These are phyloP conservation scores for Cosmopolites sordidus DNA, from an alignment of 2,888 invertebrate genomes.

Conservation along the genomic window DNA sequence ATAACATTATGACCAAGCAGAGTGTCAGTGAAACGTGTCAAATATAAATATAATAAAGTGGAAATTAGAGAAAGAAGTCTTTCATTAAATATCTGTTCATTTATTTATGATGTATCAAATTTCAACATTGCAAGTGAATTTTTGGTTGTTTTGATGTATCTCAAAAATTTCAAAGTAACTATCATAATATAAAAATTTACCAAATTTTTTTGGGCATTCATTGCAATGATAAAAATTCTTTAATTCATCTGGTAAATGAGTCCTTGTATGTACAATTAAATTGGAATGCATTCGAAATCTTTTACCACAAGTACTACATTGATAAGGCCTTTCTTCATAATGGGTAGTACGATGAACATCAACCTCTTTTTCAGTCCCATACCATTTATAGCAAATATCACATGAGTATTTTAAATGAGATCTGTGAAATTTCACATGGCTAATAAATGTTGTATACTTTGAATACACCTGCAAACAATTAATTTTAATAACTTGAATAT, in stretches of 20 bases:
- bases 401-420: slow-evolving; percentile 55
- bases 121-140: too few species aligned
- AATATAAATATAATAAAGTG: too few species aligned
- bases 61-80: too few species aligned
- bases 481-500: not conserved
- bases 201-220: slow-evolving; percentile 57
- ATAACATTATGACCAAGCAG: too few species aligned
- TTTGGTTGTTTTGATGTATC: too few species aligned
- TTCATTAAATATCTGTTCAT: too few species aligned
- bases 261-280: slow-evolving; percentile 52
- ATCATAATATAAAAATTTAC: slow-evolving; percentile 28
- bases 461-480: slow-evolving; percentile 48
- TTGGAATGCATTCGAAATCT: slow-evolving; percentile 55
- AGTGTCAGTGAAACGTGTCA: too few species aligned
- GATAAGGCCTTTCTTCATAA: slow-evolving; percentile 51
- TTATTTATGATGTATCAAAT: not conserved
- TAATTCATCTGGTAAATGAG: slow-evolving; percentile 55
- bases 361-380: slow-evolving; percentile 47
- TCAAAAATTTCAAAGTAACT: not conserved
- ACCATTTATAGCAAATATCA: slow-evolving; percentile 56
- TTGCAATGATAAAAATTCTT: slow-evolving; percentile 58
- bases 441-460: slow-evolving; percentile 60
- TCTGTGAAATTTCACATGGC: slow-evolving; percentile 60
- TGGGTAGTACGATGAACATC: slow-evolving; percentile 52
- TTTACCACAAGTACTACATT: slow-evolving; percentile 55